Base-by-base conservation (phyloP, 1,140 invertebrate species). In the Branchinecta lynchi region DNA sequence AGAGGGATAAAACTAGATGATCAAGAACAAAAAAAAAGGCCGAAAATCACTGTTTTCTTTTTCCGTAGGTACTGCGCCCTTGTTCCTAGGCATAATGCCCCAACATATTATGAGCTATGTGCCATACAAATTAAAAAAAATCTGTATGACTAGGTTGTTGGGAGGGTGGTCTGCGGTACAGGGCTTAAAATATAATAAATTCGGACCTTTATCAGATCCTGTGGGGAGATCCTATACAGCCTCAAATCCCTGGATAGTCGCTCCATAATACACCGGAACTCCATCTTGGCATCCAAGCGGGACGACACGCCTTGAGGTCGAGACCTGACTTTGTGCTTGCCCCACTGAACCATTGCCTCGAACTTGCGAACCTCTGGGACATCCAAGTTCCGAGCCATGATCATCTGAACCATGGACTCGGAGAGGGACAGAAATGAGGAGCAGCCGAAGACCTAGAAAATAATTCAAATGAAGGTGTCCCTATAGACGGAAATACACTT, bases 401-500 rank as follows among this genome's bases (percentile, higher is more conserved):
- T 92, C 88, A 91, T 91, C 77, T 92, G 89, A 0, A 96, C 90
- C 90, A 95, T 93, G 0, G 90, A 93, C 76, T 95, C 92, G 69
- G 90, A 93, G 5, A 95, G 82, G 46, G 86, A 87, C 0, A 93
- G 79, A 75, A 93, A 96, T 75, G 94, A 90, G 0, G 84, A 78
- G 45, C 84, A 87, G 72, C 89, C 86, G 77, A 95, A 94, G 20
- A 95, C 80, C 73, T 90, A 83, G 71, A 85, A 85, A 0, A 71
- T 73, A 73, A 15, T 70, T 60, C 51, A 60, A 15, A 15, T 60
- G 12, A 3, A 60, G 6, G 17, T 15, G 51, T 6, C 51, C 51
- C 17, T 3, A 6, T 3, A 2, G 17, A 60, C 51, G 51, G 51
- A 20, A 15, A 60, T 6, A 32, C 32, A 32, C 32, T 32, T 5